Base-by-base conservation (phyloP, 2,888 invertebrate genomes). In the Pandemis cinnamomeana region DNA sequence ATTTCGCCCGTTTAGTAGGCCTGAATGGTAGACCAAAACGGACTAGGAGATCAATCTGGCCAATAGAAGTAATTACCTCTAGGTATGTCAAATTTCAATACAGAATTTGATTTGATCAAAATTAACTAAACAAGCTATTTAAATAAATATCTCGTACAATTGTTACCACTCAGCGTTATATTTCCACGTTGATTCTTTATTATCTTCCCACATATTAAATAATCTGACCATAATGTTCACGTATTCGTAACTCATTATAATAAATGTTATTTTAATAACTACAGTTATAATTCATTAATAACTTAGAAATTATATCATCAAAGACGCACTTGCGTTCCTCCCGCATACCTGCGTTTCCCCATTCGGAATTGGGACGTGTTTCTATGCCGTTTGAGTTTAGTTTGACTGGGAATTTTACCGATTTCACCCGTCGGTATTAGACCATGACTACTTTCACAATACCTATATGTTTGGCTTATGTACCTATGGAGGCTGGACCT, bases 401-500 rank as follows among this genome's bases (percentile, higher is more conserved):
- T 55, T 64, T 53, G 20, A 20, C 42, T 55, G 62, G n/a, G 20
- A 7, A 55, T 15, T 36, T 13, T 36, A n/a, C 36, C 58, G 42
- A 13, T 15, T 15, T 67, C 11, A 68, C 36, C 36, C 11, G 7
- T 11, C 20, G 46, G 15, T 36, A 64, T n/a, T 64, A 55, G 58
- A 69, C 46, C 72, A 46, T 72, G 63, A 55, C 72, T 2, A 15
- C 63, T 58, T 72, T 68, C 72, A 72, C 72, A 68, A 68, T 64
- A 44, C 53, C 13, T 55, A 48, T 62, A 64, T 72, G 46, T 51
- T 10, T 27, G 13, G 36, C 44, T 36, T 61, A 44, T 27, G 44
- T 46, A 20, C 15, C 11, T 36, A 20, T 68, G 68, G 58, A 68
- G 44, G 67, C 67, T 46, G 67, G 2, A 11, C 67, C 67, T 68